These are phyloP conservation scores for Hippocampus zosterae DNA, from an alignment of 2,113 vertebrate genomes.

Conservation along the genomic window DNA sequence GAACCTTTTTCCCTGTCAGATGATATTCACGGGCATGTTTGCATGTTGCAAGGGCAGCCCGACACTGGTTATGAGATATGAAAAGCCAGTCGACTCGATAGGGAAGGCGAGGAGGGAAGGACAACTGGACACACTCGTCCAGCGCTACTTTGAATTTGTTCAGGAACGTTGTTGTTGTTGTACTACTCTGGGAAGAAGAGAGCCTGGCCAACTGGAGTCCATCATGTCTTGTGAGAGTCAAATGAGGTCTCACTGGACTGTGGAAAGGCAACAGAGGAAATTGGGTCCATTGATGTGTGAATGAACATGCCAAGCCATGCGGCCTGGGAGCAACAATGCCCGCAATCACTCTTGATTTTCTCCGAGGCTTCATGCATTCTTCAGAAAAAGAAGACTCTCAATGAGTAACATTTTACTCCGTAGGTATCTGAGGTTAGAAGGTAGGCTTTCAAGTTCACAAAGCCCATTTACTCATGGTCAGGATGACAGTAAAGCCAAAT, in stretches of 20 bases:
- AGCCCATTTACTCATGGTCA: constrained; percentile 47
- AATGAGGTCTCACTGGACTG: constrained; percentile 11
- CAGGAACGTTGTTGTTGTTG: constrained; percentile 13
- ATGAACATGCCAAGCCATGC: constrained; percentile 10
- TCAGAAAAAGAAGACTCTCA: not conserved
- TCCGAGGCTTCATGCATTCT: not conserved
- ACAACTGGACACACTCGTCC: too few species aligned
- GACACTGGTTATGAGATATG: too few species aligned
- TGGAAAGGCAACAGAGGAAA: not conserved
- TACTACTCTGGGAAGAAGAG: constrained; percentile 17
- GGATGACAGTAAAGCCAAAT: constrained; percentile 47
- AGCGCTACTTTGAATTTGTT: constrained; percentile 9
- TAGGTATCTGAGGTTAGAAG: constrained; percentile 23
- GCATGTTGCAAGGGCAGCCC: too few species aligned
- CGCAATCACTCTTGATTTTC: not conserved
- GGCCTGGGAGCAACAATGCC: constrained; percentile 6
- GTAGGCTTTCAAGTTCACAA: constrained; percentile 24
- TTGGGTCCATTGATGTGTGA: constrained; percentile 6
- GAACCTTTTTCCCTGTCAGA: too few species aligned
- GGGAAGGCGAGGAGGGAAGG: too few species aligned
- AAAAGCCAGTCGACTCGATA: too few species aligned
- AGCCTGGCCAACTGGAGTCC: constrained; percentile 17
- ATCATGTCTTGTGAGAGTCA: constrained; percentile 12
- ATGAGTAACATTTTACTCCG: constrained; percentile 6
- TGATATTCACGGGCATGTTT: too few species aligned